Conservation (phyloP, 2,797 vertebrate genomes). For the Pristis pectinata region DNA sequence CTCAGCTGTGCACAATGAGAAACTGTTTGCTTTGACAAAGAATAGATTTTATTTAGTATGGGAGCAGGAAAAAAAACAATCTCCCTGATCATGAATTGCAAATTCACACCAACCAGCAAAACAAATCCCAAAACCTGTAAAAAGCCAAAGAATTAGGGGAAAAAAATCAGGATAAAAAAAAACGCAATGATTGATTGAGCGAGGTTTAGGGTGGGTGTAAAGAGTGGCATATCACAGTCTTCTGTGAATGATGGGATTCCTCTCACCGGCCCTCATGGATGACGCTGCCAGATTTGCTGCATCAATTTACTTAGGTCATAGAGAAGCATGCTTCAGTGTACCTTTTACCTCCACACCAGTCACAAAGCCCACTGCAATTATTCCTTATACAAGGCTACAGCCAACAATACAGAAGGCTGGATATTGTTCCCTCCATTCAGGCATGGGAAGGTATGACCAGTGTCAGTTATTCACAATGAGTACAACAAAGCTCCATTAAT, state of each 20-base stretch:
- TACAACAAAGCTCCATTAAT: too few relatives aligned
- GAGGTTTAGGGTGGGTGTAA: too few relatives aligned
- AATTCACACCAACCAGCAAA: not conserved
- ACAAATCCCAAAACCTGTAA: too few relatives aligned
- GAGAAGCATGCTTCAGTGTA: not conserved
- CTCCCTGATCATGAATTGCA: not conserved
- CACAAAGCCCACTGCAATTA: not conserved
- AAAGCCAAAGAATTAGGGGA: not conserved
- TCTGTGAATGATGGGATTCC: too few relatives aligned
- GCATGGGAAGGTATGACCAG: not conserved
- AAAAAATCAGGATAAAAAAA: too few relatives aligned
- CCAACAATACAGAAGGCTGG: not conserved
- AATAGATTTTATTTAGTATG: not conserved
- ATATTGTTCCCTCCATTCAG: not conserved
- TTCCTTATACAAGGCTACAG: not conserved
- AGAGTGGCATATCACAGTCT: too few relatives aligned
- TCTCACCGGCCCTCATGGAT: not conserved
- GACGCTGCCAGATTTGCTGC: not conserved
- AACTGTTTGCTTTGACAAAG: not conserved
- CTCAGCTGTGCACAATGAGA: not conserved
- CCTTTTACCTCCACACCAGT: not conserved
- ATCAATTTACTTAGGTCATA: too few relatives aligned
- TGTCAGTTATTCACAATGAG: not conserved
- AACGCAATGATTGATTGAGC: too few relatives aligned
- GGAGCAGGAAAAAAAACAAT: not conserved